Base-by-base conservation (phyloP, 2,888 invertebrate genomes). In the Corythucha ciliata region DNA sequence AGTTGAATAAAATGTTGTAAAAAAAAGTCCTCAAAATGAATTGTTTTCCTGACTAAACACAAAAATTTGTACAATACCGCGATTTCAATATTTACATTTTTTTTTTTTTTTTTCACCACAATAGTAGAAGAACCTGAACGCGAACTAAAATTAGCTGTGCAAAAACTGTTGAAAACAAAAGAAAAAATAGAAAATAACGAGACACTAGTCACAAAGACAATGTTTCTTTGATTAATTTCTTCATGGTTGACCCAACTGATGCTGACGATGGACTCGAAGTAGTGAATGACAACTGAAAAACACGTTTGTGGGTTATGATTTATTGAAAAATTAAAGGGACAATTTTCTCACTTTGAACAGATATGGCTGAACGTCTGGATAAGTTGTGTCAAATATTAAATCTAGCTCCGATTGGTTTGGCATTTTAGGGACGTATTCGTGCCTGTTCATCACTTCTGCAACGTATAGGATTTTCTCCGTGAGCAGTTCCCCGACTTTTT, bases 401-500 rank as follows among this genome's bases (percentile, higher is more conserved):
- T 92, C 91, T 56, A 96, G 74, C 68, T 97, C 93, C 18, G 83
- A 83, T 67, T 88, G 86, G 67, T 81, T 84, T 57, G 94, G 94
- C 78, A 92, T 90, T 71, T 92, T 91, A 18, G 97, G 97, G 59
- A 94, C 79, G 72, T 94, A 98, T 66, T 96, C 92, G 67, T 92
- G 88, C 58, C 87, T 77, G 69, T 96, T 96, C 79, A 97, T 91
- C 45, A 90, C 82, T 70, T 94, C 91, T 0, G 94, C 89, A 63
- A 97, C 89, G 66, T 89, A 88, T 48, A 96, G 77, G 48, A 97
- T 86, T 67, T 93, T 93, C 64, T 97, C 96, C 39, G 90, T 84
- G 37, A 97, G 70, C 65, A 85, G 71, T 63, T 90, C 89, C 22
- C 88, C 86, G 14, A 90, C 82, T 68, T 81, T 83, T 68, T 96